These are phyloP conservation scores for Tachina grossa DNA, from an alignment of 2,888 invertebrate genomes.

Conservation along the genomic window DNA sequence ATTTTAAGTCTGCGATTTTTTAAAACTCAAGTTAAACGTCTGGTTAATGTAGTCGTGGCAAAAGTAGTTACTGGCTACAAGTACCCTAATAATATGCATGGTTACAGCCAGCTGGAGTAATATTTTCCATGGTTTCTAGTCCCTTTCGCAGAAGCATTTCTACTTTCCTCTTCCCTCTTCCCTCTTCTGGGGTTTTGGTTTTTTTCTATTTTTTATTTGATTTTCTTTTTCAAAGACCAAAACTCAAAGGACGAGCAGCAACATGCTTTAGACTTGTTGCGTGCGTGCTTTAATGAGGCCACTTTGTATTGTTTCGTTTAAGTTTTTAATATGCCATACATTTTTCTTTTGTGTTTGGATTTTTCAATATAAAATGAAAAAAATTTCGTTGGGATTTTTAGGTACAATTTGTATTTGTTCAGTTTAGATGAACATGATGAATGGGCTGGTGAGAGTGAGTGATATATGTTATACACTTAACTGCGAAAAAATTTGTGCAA, in stretches of 20 bases:
- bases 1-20: slow-evolving; percentile 32
- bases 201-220: slow-evolving; percentile 6
- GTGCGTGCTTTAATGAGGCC: slow-evolving; percentile 69
- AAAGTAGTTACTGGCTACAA: slow-evolving; percentile 54
- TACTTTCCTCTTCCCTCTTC: not conserved
- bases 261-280: slow-evolving; percentile 63
- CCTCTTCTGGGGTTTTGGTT: not conserved
- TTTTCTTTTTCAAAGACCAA: slow-evolving; percentile 51
- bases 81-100: slow-evolving; percentile 70
- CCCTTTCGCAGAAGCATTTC: not conserved
- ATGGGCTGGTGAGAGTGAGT: slow-evolving; percentile 11
- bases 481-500: slow-evolving; percentile 64
- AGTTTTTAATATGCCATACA: slow-evolving; percentile 57
- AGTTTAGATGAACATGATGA: not conserved
- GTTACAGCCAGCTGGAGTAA: slow-evolving; percentile 65
- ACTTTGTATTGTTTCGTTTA: slow-evolving; percentile 69
- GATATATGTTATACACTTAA: slow-evolving; percentile 64
- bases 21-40: slow-evolving; percentile 13
- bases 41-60: slow-evolving; percentile 24
- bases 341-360: slow-evolving; percentile 39
- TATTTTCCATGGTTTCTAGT: slow-evolving; percentile 54
- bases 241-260: slow-evolving; percentile 62
- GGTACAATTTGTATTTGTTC: slow-evolving; percentile 52
- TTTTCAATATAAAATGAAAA: not conserved
- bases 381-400: slow-evolving; percentile 57